Conservation (phyloP, 2,113 vertebrate species). For the Dascyllus trimaculatus region DNA sequence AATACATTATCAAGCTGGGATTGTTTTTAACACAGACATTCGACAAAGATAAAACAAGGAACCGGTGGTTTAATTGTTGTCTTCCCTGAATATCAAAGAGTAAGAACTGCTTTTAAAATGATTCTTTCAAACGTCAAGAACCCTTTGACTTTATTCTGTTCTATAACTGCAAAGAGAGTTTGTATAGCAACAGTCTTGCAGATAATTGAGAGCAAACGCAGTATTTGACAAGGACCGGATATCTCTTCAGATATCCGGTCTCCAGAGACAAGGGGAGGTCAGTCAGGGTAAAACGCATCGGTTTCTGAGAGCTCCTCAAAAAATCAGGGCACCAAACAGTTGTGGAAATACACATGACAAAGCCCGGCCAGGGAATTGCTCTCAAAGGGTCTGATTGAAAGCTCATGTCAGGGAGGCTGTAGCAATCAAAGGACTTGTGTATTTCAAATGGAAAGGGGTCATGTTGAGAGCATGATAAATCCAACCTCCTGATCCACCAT, state of each 20-base stretch:
- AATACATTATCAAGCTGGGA: constrained; percentile 29
- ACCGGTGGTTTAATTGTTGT: constrained; percentile 17
- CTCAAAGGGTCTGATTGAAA: constrained; percentile 78
- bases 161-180: not conserved
- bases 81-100: constrained; percentile 14
- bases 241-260: constrained; percentile 56
- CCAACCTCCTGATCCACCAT: constrained; percentile 59
- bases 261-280: constrained; percentile 50
- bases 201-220: constrained; percentile 41
- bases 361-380: constrained; percentile 66
- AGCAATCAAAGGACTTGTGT: constrained; percentile 77
- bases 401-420: constrained; percentile 68
- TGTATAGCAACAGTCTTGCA: constrained; percentile 1
- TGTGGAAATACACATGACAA: constrained; percentile 75
- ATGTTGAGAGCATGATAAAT: constrained; percentile 72
- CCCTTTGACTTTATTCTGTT: constrained; percentile 29
- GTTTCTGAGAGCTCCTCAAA: constrained; percentile 65
- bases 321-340: constrained; percentile 75
- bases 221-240: constrained; percentile 39
- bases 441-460: constrained; percentile 70
- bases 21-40: constrained; percentile 17
- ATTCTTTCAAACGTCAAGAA: constrained; percentile 28
- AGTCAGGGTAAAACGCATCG: constrained; percentile 54
- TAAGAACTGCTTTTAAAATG: not conserved
- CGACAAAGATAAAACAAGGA: constrained; percentile 15